Percentiles rank a stretch among this genome's conserved stretches.
phyloP scores from a whole-genome alignment of 2,888 invertebrate genomes.

The Sphecodes monilicornis region DNA sequence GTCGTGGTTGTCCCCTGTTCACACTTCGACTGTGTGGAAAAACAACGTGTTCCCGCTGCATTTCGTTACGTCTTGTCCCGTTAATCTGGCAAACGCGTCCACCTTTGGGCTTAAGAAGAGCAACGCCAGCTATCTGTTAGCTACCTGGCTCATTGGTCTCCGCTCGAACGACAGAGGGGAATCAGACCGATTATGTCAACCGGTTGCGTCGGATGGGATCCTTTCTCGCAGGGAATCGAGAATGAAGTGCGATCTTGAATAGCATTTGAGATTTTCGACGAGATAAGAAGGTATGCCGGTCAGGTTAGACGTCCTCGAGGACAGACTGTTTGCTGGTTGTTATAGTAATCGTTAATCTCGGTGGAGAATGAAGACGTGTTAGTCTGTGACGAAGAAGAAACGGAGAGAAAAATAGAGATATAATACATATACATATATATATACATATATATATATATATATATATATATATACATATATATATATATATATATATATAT shows the following conservation, averaged over 20 bases:
- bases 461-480: too few species aligned
- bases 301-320: background rate
- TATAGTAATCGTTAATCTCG: background rate
- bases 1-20: background rate
- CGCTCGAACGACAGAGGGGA: background rate
- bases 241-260: background rate
- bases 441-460: too few species aligned
- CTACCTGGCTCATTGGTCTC: background rate
- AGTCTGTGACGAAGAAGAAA: background rate
- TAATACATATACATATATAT: too few species aligned
- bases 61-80: background rate
- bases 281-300: background rate
- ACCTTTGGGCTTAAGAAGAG: background rate
- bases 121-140: background rate
- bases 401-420: constrained; percentile 9
- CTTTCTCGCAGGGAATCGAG: background rate
- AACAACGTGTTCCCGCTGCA: background rate
- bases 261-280: background rate
- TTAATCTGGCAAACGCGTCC: background rate
- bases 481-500: too few species aligned
- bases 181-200: background rate
- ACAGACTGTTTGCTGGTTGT: background rate
- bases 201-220: background rate
- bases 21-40: background rate
- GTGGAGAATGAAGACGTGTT: background rate